Base-by-base conservation (phyloP, 2,888 invertebrate genomes). In the Cheilosia impressa region DNA sequence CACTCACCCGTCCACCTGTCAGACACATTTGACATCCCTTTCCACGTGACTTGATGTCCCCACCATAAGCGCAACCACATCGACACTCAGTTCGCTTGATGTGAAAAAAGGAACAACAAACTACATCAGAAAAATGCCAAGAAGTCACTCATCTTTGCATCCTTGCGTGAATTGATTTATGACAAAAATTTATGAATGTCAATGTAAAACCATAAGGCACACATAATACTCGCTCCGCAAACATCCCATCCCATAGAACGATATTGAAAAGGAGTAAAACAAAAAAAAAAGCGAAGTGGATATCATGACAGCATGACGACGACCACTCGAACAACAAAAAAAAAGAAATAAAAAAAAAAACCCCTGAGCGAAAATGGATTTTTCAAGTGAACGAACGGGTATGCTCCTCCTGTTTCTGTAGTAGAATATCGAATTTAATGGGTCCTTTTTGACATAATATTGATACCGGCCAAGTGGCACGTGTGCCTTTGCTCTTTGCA, bases 361-460 rank as follows among this genome's bases (percentile, higher is more conserved):
- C 55, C 83, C 50, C 55, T 38, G 68, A 79, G 45, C 17, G 58
- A 71, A 75, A 80, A 84, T 75, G 69, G 80, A 71, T 75, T 84
- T 84, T 80, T 84, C 80, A 84, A 79, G 79, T 80, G 79, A 79
- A 34, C 43, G 2, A 58, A 55, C 68, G 17, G 38, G 34, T 66
- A 72, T 53, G 34, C 24, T 19, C 13, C 47, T 15, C 7, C 41
- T 60, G 6, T 19, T 62, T 17, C 47, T 52, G 72, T 27, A 53
- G 55, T 62, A 27, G 15, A 75, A 84, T 75, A 80, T 84, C 80
- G 63, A 80, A 79, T 84, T 79, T 75, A 84, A 79, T 84, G 80
- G 79, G 65, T 80, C 75, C 68, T 71, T 58, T 79, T 84, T 68
- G 57, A 80, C 69, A 75, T 75, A 65, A 80, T 84, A 84, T 80